phyloP scores from a whole-genome alignment of 1,140 invertebrate genomes.

The Helicoverpa zea region DNA sequence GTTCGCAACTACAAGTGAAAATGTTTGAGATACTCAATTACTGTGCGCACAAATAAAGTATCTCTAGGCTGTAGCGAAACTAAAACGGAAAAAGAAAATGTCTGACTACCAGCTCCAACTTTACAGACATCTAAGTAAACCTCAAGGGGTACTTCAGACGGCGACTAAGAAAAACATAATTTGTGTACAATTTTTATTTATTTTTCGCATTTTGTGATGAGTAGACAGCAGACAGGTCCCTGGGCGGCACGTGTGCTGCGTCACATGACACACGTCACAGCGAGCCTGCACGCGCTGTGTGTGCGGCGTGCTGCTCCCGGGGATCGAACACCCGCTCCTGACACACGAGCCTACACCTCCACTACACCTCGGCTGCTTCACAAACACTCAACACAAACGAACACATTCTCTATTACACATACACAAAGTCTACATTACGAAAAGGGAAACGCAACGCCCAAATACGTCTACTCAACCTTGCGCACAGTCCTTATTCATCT shows the following conservation, averaged over 20 bases:
- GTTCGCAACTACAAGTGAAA: no score
- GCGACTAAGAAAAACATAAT: slow-evolving; percentile 33
- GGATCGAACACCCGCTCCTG: slow-evolving; percentile 19
- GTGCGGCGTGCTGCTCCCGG: slow-evolving; percentile 27
- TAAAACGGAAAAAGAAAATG: not conserved
- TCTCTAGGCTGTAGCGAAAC: no score
- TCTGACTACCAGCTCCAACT: not conserved
- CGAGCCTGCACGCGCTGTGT: slow-evolving; percentile 18
- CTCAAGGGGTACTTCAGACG: slow-evolving; percentile 13
- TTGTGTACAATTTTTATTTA: slow-evolving; percentile 6
- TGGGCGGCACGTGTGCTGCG: not conserved
- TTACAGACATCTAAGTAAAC: slow-evolving; percentile 12
- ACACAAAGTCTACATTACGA: slow-evolving; percentile 15
- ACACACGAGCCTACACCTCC: slow-evolving; percentile 30
- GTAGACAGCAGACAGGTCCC: slow-evolving; percentile 15
- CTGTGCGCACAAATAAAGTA: no score
- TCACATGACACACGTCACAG: slow-evolving; percentile 12
- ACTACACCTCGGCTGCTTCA: not conserved
- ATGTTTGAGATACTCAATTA: no score
- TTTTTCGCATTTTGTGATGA: not conserved
- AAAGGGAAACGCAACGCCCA: not conserved
- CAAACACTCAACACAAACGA: not conserved
- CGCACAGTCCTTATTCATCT: not conserved
- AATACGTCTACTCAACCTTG: slow-evolving; percentile 23
- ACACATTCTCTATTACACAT: not conserved